Conservation (phyloP, 2,888 invertebrate species). For the Pandemis corylana region DNA sequence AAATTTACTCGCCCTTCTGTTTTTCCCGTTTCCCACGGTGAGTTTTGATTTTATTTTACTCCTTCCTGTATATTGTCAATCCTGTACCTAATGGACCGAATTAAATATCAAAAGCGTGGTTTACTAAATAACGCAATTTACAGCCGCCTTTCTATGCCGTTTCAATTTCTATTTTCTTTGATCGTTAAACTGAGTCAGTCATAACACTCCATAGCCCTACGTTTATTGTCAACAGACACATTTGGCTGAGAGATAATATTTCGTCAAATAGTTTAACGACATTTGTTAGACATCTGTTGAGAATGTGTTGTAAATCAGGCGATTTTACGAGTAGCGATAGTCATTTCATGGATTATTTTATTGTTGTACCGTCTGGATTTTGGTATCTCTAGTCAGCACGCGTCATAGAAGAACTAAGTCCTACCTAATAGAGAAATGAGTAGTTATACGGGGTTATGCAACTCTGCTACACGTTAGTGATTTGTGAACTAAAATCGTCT, state of each 20-base stretch:
- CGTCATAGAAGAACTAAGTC: too few relatives aligned
- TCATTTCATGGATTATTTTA: conserved; percentile 54
- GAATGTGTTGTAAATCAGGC: conserved; percentile 54
- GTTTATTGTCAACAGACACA: conserved; percentile 14
- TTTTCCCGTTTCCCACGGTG: too few relatives aligned
- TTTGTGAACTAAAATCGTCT: too few relatives aligned
- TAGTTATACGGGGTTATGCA: too few relatives aligned
- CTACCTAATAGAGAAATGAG: too few relatives aligned
- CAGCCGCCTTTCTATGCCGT: not conserved
- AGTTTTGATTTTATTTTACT: too few relatives aligned
- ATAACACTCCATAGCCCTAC: not conserved
- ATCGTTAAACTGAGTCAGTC: conserved; percentile 3
- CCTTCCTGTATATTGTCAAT: not conserved
- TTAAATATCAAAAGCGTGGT: not conserved
- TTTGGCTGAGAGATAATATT: conserved; percentile 18
- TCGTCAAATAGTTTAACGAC: conserved; percentile 48
- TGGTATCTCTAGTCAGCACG: conserved; percentile 29
- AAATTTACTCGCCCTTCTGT: too few relatives aligned
- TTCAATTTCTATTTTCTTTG: not conserved
- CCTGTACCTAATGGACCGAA: not conserved
- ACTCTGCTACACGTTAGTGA: too few relatives aligned
- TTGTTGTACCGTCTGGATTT: conserved; percentile 49
- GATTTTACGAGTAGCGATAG: conserved; percentile 55
- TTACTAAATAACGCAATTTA: not conserved
- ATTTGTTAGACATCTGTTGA: conserved; percentile 50